Base-by-base conservation (phyloP, 2,113 vertebrate species). In the Stomatorhinus ivindoensis region DNA sequence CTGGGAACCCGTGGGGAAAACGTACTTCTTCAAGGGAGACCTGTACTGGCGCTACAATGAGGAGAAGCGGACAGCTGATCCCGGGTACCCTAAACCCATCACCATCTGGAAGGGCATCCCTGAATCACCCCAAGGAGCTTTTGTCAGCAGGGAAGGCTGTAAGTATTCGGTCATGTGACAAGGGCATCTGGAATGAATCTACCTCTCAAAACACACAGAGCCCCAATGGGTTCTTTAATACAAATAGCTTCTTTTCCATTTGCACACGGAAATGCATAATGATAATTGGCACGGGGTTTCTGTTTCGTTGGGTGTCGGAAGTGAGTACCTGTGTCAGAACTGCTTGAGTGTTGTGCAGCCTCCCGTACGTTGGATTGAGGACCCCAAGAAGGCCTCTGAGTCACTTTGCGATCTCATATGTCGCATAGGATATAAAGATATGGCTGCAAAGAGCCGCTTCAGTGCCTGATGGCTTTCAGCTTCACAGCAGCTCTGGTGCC, bases 21-120 rank as follows among this genome's bases (percentile, higher is more conserved):
- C 98, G 1, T 99, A 99, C 95, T 99, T 99, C 95, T 99, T 99
- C 95, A 98, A 98, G 93, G 98, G 98, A 0, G 97, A 98, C 93
- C 96, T 97, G 93, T 99, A 99, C 94, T 99, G 98, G 98, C 96
- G 98, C 89, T 99, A 98, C 95, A 99, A 98, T 0, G 98, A 99
- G 94, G 98, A 99, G 92, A 98, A 97, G 92, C 94, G 94, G 86
- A 95, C 97, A 0, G 97, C 96, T 0, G 98, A 99, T 92, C 97
- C 97, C 0, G 98, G 97, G 3, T 99, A 99, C 94, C 98, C 98
- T 69, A 99, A 99, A 93, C 96, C 97, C 91, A 98, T 99, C 95
- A 96, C 96, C 0, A 97, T 99, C 89, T 99, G 98, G 98, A 98
- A 97, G 93, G 98, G 98, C 85, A 94, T 99, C 85, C 98, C 98